Percentiles rank a stretch among this genome's conserved stretches.
These are phyloP conservation scores for Drosophila watanabei DNA, from an alignment of 1,140 invertebrate species.

Conservation along the genomic window DNA sequence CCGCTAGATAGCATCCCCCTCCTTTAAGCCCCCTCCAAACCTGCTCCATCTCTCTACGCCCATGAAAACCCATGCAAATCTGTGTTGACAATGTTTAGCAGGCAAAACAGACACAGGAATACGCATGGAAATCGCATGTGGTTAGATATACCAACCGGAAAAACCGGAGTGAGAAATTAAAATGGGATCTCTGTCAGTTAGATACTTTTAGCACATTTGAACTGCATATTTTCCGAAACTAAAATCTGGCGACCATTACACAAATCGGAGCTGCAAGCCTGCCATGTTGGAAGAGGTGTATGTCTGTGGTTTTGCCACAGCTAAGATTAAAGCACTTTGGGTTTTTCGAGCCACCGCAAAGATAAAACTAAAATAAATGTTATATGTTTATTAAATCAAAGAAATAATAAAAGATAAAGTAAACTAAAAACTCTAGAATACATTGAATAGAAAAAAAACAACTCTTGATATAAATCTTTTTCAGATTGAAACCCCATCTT, in stretches of 20 bases:
- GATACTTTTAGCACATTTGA: conserved; percentile 10
- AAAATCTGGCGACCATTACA: conserved; percentile 6
- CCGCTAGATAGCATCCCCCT: conserved; percentile 20
- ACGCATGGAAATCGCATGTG: conserved; percentile 42
- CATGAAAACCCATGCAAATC: conserved; percentile 63
- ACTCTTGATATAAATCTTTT: neutral
- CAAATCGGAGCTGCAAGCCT: neutral
- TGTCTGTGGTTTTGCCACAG: no score
- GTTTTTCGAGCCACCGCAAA: neutral
- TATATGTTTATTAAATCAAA: neutral
- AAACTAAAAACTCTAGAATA: neutral
- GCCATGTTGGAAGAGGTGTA: neutral
- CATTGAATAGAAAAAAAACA: no score
- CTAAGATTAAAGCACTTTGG: neutral
- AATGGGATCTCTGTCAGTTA: conserved; percentile 25
- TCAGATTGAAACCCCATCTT: neutral
- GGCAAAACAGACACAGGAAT: conserved; percentile 59
- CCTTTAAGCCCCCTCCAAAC: no score
- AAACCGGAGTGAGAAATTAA: conserved; percentile 43
- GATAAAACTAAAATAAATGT: neutral
- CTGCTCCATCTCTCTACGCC: neutral
- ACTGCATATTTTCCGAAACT: conserved; percentile 6
- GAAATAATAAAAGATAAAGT: neutral
- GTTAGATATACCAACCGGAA: conserved; percentile 14
- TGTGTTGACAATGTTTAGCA: conserved; percentile 80